A percentile compares a stretch with the other conserved stretches of the same genome.
Conservation (phyloP, 2,113 vertebrate species). For the Zosterops lateralis region DNA sequence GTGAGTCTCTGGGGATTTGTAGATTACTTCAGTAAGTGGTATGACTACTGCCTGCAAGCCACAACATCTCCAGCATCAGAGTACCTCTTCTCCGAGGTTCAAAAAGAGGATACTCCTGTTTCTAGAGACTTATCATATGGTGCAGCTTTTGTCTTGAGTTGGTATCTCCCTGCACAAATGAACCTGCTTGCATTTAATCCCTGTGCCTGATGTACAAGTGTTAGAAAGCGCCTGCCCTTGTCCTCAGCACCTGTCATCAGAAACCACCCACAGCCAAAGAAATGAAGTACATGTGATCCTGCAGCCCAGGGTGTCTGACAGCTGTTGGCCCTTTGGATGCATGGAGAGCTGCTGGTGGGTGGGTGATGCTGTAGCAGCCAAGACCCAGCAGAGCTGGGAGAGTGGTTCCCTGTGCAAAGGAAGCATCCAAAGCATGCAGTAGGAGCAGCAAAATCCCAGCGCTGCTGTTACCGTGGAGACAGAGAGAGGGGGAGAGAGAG, state of each 20-base stretch:
- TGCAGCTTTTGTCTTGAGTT: not conserved
- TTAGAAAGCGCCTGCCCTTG: not conserved
- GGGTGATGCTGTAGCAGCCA: not conserved
- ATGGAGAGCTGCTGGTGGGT: too few relatives aligned
- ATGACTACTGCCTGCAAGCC: not conserved
- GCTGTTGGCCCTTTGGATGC: accelerated
- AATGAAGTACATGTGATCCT: accelerated
- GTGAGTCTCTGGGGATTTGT: not conserved
- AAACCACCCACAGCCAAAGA: not conserved
- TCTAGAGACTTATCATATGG: not conserved
- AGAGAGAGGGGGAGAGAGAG: not conserved
- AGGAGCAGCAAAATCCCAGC: not conserved
- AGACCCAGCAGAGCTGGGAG: not conserved
- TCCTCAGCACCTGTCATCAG: not conserved
- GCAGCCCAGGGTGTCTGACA: not conserved
- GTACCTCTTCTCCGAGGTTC: not conserved
- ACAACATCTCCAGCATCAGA: not conserved
- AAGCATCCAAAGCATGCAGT: constrained; percentile 18
- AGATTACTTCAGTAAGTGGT: not conserved
- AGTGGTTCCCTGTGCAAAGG: not conserved
- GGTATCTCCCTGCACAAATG: not conserved
- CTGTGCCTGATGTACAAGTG: not conserved
- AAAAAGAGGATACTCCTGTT: not conserved
- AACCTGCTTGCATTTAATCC: not conserved
- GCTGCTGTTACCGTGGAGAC: constrained; percentile 69